phyloP scores from a whole-genome alignment of 2,797 vertebrate species.

The Tapera naevia region DNA sequence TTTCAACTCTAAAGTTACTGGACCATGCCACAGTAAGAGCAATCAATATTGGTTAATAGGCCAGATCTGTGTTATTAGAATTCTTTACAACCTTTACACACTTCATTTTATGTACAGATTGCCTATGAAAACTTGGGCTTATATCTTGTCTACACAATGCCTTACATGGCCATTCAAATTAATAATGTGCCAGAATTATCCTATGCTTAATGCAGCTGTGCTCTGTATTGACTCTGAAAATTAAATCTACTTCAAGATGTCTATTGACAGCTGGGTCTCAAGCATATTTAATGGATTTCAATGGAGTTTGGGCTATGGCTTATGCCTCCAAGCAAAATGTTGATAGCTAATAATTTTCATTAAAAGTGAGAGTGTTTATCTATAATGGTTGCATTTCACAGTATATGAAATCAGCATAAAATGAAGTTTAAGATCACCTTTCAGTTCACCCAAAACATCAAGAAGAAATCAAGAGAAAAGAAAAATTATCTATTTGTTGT shows the following conservation, averaged over 20 bases:
- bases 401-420: slow-evolving; percentile 31
- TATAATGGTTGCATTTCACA: slow-evolving; percentile 21
- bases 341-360: slow-evolving; percentile 79
- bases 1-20: slow-evolving; percentile 69
- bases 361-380: slow-evolving; percentile 72
- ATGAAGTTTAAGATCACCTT: slow-evolving; percentile 8
- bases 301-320: slow-evolving; percentile 69
- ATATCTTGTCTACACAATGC: slow-evolving; percentile 81
- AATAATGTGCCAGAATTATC: slow-evolving; percentile 82
- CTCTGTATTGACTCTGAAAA: slow-evolving; percentile 84
- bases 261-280: slow-evolving; percentile 83
- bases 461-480: slow-evolving; percentile 20
- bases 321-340: slow-evolving; percentile 79
- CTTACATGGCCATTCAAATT: slow-evolving; percentile 80
- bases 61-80: slow-evolving; percentile 74
- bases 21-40: slow-evolving; percentile 56
- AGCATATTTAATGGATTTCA: slow-evolving; percentile 80
- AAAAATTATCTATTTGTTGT: neutral
- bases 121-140: slow-evolving; percentile 75
- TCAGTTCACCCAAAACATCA: slow-evolving; percentile 3
- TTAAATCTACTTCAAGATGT: slow-evolving; percentile 79
- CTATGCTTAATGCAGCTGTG: slow-evolving; percentile 82
- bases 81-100: slow-evolving; percentile 75
- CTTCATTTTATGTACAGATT: slow-evolving; percentile 78
- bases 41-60: slow-evolving; percentile 79